A percentile compares a stretch with the other conserved stretches of the same genome.
Conservation (phyloP, 1,140 invertebrate species). For the Drosophila virilis region DNA sequence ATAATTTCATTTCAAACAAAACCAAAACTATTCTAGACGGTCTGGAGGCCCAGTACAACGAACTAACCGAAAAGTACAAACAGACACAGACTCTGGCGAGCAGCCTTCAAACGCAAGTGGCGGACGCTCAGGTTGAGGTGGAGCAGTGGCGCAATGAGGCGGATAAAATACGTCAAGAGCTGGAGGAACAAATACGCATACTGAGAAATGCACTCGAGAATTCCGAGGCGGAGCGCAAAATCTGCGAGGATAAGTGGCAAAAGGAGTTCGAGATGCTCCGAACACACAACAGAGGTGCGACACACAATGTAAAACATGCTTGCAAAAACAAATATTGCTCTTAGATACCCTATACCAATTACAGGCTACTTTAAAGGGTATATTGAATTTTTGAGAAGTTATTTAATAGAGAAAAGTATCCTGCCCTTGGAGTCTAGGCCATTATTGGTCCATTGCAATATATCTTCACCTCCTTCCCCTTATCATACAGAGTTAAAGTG, state of each 20-base stretch:
- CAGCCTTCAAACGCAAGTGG: constrained; percentile 73
- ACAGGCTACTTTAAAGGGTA: background rate
- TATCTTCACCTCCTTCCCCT: too few species aligned
- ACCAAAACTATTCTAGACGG: constrained; percentile 60
- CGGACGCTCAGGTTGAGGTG: constrained; percentile 67
- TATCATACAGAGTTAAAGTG: too few species aligned
- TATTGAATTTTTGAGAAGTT: background rate
- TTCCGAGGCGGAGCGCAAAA: constrained; percentile 86
- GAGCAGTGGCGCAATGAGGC: constrained; percentile 78
- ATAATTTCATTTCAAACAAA: background rate
- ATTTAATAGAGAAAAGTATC: too few species aligned
- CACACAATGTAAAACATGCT: background rate
- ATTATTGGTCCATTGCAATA: too few species aligned
- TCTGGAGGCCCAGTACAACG: constrained; percentile 85
- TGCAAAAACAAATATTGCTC: constrained; percentile 1
- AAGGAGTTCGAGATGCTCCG: constrained; percentile 87
- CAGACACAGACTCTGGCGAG: constrained; percentile 84
- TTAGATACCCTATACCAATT: background rate
- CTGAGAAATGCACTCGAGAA: constrained; percentile 87
- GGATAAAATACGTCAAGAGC: constrained; percentile 84
- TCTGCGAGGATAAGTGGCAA: constrained; percentile 87
- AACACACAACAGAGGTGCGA: constrained; percentile 83
- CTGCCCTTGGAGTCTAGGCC: too few species aligned
- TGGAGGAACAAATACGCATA: constrained; percentile 84
- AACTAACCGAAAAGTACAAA: constrained; percentile 85